These are phyloP conservation scores for Acleris cristana DNA, from an alignment of 2,888 invertebrate species.

Conservation along the genomic window DNA sequence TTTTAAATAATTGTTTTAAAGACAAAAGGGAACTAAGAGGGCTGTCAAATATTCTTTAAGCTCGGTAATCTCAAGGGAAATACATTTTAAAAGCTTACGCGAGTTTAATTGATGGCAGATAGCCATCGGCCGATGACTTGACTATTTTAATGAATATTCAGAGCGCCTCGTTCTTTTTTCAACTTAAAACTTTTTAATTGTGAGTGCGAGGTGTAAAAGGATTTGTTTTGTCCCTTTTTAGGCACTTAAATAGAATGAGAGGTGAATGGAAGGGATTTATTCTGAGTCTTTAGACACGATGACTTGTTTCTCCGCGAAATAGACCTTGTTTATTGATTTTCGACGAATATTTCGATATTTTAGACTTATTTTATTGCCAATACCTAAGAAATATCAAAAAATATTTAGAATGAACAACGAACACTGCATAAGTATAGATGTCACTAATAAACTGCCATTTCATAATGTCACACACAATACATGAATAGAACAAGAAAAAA, in stretches of 20 bases:
- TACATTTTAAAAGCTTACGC: slow-evolving; percentile 60
- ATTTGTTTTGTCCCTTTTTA: slow-evolving; percentile 31
- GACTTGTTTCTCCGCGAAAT: slow-evolving; percentile 33
- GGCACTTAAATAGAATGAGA: slow-evolving; percentile 37
- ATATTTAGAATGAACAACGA: no score
- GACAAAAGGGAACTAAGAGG: slow-evolving; percentile 44
- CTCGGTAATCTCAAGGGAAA: slow-evolving; percentile 59
- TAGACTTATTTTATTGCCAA: no score
- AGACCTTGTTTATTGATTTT: slow-evolving; percentile 10
- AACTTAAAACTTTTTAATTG: slow-evolving; percentile 53
- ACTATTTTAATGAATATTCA: slow-evolving; percentile 73
- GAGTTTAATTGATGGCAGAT: slow-evolving; percentile 64
- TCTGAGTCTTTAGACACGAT: slow-evolving; percentile 33
- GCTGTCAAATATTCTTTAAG: slow-evolving; percentile 62
- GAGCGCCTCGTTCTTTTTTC: slow-evolving; percentile 44
- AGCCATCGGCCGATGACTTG: slow-evolving; percentile 68
- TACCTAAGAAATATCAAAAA: no score
- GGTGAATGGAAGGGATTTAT: slow-evolving; percentile 26
- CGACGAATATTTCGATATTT: no score
- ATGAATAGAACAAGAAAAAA: no score
- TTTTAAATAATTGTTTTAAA: slow-evolving; percentile 32
- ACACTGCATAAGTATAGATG: no score
- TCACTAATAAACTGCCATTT: no score
- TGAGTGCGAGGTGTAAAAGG: slow-evolving; percentile 45
- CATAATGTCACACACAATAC: no score